Base-by-base conservation (phyloP, 1,140 invertebrate species). In the Drosophila subpulchrella region DNA sequence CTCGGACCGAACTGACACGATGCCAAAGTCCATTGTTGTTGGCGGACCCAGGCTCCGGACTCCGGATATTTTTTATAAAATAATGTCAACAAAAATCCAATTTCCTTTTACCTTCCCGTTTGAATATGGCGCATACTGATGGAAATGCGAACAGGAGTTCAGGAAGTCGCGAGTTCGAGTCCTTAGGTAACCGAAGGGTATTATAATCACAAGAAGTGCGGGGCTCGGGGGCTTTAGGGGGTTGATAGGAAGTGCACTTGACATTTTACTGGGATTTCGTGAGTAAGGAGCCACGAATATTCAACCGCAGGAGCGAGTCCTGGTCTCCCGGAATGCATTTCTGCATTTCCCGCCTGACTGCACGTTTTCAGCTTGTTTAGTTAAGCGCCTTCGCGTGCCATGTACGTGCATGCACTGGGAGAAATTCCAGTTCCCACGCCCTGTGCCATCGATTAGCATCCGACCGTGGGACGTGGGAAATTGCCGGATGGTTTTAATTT, bases 11-110 rank as follows among this genome's bases (percentile, higher is more conserved):
- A 39, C 39, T 34, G 34, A 53, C 24, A 12, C 15, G 38, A 32
- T 39, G 34, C 15, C 44, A 39, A 46, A 50, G 71, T 50, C 44
- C 41, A 55, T 55, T 78, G 53, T 46, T 47, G 32, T 8, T 57
- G 42, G 24, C 39, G 41, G 58, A 4, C 4, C 24, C 24, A 4
- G 24, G 4, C 1, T 27, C 27, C 27, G 27, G 32, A 34, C 32
- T 62, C 80, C 86, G 88, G 88, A 90, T 90, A 86, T 88, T 88
- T 91, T 83, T 83, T 88, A 68, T 57, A 65, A 81, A 91, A 90
- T 91, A 91, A 78, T 88, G 80, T 91, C 80, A 88, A 91, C 86
- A 90, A 90, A 91, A 90, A 91, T 90, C 80, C 88, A 90, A 90
- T 90, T 90, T 91, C 88, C 83, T 83, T 57, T 76, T 66, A 81